Percentiles rank a stretch among this genome's conserved stretches.
phyloP scores from a whole-genome alignment of 2,113 vertebrate genomes.

The Aspidoscelis tigris region DNA sequence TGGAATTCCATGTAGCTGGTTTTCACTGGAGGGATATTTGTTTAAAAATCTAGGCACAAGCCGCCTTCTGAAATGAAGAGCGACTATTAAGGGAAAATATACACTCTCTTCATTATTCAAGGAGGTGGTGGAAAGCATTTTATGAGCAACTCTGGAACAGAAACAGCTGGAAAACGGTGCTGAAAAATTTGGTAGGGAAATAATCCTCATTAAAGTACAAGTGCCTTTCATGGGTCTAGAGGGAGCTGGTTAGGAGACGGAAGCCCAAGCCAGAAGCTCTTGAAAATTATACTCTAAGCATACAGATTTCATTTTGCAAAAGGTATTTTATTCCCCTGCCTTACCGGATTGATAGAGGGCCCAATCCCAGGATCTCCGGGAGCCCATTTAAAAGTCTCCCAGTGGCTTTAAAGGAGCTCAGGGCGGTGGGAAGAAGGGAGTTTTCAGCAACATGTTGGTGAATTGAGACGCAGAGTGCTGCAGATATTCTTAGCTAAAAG shows the following conservation, averaged over 20 bases:
- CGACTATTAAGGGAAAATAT: slow-evolving; percentile 21
- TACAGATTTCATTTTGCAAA: slow-evolving; percentile 27
- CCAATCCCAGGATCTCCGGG: neutral
- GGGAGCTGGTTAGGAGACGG: slow-evolving; percentile 4
- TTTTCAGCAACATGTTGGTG: neutral
- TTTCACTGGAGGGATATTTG: slow-evolving; percentile 17
- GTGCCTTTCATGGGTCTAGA: slow-evolving; percentile 23
- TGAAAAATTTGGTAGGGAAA: slow-evolving; percentile 38
- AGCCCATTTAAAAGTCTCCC: neutral
- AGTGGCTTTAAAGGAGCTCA: neutral
- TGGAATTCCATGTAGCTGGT: neutral
- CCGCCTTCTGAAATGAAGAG: slow-evolving; percentile 1
- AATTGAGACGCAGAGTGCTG: neutral
- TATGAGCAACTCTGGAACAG: slow-evolving; percentile 25
- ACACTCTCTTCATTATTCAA: slow-evolving; percentile 29
- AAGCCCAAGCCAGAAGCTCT: slow-evolving; percentile 17
- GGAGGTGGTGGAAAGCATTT: neutral
- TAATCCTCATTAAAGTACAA: slow-evolving; percentile 32
- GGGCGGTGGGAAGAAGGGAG: neutral
- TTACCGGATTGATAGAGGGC: neutral
- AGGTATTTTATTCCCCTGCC: slow-evolving; percentile 10
- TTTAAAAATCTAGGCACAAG: slow-evolving; percentile 11
- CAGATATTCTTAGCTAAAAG: too few species aligned
- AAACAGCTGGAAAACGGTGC: slow-evolving; percentile 23
- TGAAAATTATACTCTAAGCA: slow-evolving; percentile 23